Evolutionary conservation across 2,797 vertebrate genomes (phyloP).

Genomic region (Sebastes steindachneri): DNA sequence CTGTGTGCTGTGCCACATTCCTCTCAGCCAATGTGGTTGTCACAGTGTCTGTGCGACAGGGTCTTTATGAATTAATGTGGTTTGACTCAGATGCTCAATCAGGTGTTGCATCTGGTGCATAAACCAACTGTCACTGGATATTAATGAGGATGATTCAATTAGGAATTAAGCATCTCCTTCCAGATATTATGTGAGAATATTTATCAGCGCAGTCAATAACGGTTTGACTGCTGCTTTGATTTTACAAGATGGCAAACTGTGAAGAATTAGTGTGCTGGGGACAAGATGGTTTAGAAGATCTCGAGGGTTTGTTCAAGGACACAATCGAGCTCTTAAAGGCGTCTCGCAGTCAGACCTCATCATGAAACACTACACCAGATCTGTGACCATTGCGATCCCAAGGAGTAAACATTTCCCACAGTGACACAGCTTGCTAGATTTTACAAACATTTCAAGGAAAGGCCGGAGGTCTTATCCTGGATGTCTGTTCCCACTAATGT

Average conservation of each 20-base stretch:
- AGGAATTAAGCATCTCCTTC: constrained; percentile 5
- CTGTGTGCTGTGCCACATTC: constrained; percentile 58
- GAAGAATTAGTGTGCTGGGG: constrained; percentile 8
- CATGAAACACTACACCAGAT: constrained; percentile 64
- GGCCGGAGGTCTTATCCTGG: constrained; percentile 1
- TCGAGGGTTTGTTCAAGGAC: constrained; percentile 38
- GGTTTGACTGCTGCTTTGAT: neutral
- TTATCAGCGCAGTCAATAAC: neutral
- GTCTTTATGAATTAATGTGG: constrained; percentile 66
- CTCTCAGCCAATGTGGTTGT: constrained; percentile 52
- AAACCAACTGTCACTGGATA: constrained; percentile 61
- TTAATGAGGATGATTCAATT: constrained; percentile 52
- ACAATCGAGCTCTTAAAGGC: constrained; percentile 56
- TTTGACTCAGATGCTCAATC: constrained; percentile 58
- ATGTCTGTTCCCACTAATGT: constrained; percentile 1
- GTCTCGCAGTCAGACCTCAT: constrained; percentile 35
- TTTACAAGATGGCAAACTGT: constrained; percentile 3
- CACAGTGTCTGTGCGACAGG: constrained; percentile 44
- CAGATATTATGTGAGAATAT: neutral
- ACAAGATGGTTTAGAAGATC: constrained; percentile 16
- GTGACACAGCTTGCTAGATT: constrained; percentile 20
- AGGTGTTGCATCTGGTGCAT: constrained; percentile 59
- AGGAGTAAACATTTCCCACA: constrained; percentile 39
- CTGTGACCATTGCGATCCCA: constrained; percentile 22
- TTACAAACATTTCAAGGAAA: constrained; percentile 16